These are phyloP conservation scores for Euborellia annulipes DNA, from an alignment of 1,140 invertebrate genomes.

Conservation along the genomic window DNA sequence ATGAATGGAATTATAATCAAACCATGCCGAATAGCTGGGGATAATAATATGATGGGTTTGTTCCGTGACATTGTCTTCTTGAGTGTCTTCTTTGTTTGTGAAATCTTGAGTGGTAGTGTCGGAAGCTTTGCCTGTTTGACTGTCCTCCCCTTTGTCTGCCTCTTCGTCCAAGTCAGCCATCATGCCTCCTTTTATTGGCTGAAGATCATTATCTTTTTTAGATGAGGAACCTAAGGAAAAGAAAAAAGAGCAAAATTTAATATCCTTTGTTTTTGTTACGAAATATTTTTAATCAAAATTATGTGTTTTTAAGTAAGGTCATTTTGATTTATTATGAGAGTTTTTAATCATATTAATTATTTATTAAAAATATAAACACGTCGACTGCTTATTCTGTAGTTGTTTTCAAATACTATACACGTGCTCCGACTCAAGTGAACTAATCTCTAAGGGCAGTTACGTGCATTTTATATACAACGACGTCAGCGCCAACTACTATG, in stretches of 20 bases:
- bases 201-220: conserved; percentile 55
- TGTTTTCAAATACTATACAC: too few relatives aligned
- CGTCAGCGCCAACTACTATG: too few relatives aligned
- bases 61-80: conserved; percentile 92
- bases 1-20: conserved; percentile 98
- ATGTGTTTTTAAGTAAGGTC: not conserved
- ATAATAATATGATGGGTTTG: conserved; percentile 99
- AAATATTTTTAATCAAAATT: too few relatives aligned
- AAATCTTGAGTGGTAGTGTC: conserved; percentile 39
- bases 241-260: not conserved
- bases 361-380: too few relatives aligned
- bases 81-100: conserved; percentile 50
- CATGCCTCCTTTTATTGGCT: conserved; percentile 58
- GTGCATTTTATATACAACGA: too few relatives aligned
- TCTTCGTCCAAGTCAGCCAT: conserved; percentile 55
- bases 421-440: too few relatives aligned
- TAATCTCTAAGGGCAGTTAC: too few relatives aligned
- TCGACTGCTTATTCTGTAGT: too few relatives aligned
- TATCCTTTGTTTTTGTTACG: too few relatives aligned
- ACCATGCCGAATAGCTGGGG: conserved; percentile 98
- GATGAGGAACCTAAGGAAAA: conserved; percentile 17
- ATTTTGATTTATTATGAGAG: too few relatives aligned
- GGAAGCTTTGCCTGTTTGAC: conserved; percentile 38
- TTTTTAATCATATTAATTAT: too few relatives aligned
- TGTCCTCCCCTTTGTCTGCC: conserved; percentile 40